Conservation (phyloP, 2,113 vertebrate genomes). For the Antechinus flavipes region DNA sequence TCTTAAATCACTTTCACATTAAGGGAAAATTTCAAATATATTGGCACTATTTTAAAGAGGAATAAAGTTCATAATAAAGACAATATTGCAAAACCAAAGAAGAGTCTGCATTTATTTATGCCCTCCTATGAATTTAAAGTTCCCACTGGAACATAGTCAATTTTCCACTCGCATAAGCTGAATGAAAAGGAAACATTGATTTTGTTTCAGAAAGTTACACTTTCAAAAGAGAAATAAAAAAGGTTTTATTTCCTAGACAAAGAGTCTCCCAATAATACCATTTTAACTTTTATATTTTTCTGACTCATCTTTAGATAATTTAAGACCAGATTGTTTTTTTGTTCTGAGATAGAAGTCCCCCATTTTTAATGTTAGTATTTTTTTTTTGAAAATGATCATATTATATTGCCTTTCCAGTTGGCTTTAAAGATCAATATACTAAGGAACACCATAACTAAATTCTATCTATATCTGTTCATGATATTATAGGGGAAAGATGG, state of each 20-base stretch:
- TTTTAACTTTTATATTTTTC: background rate
- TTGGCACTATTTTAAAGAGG: background rate
- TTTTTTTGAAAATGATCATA: background rate
- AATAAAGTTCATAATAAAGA: background rate
- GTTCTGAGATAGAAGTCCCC: background rate
- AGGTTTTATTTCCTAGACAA: slow-evolving; percentile 24
- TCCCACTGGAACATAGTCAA: background rate
- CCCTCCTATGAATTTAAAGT: slow-evolving; percentile 1
- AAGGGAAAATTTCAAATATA: slow-evolving; percentile 4
- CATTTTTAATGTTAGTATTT: background rate
- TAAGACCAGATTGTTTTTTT: background rate
- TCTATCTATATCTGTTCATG: background rate
- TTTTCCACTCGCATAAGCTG: background rate
- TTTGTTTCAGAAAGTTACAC: background rate
- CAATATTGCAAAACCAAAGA: background rate
- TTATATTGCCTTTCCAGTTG: background rate
- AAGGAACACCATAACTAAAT: background rate
- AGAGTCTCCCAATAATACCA: background rate
- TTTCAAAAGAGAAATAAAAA: background rate
- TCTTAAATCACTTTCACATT: slow-evolving; percentile 23
- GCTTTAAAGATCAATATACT: background rate
- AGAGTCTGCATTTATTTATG: background rate
- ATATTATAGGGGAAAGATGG: background rate
- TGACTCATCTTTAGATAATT: background rate
- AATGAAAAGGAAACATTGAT: background rate